A percentile compares a stretch with the other conserved stretches of the same genome.
phyloP scores from a whole-genome alignment of 2,888 invertebrate species.

The Augochlorella aurata region DNA sequence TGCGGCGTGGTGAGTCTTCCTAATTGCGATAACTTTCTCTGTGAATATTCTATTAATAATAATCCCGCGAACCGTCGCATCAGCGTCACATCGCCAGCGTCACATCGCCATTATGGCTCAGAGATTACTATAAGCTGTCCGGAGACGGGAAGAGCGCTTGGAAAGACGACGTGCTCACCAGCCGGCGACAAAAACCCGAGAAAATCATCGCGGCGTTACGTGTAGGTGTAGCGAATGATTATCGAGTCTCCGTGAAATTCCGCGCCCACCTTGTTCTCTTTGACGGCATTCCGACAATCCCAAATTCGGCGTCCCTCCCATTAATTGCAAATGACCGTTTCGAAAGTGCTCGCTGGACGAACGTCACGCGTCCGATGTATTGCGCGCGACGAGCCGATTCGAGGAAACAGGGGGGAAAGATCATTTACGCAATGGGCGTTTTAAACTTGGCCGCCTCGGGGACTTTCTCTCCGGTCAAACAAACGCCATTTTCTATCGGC shows the following conservation, averaged over 20 bases:
- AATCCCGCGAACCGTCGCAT: not conserved
- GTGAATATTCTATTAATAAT: not conserved
- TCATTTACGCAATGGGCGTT: slow-evolving; percentile 41
- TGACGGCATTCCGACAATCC: not conserved
- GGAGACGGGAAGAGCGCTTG: too few relatives aligned
- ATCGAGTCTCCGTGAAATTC: slow-evolving; percentile 42
- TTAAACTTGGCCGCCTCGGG: slow-evolving; percentile 33
- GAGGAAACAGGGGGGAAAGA: slow-evolving; percentile 5
- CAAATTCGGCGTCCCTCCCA: not conserved
- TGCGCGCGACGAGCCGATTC: not conserved
- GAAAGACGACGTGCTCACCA: not conserved
- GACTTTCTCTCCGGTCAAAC: slow-evolving; percentile 44
- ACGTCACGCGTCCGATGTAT: not conserved
- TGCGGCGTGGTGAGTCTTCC: not conserved
- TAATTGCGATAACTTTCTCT: slow-evolving; percentile 8
- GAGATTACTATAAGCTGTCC: too few relatives aligned
- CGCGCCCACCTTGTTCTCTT: slow-evolving; percentile 37
- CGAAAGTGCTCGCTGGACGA: not conserved
- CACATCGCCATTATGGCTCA: not conserved
- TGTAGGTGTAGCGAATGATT: slow-evolving; percentile 42
- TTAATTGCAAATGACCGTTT: not conserved
- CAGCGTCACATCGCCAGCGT: not conserved
- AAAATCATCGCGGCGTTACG: slow-evolving; percentile 15
- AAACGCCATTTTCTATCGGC: slow-evolving; percentile 46
- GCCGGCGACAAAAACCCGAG: not conserved